These are phyloP conservation scores for Alexandromys oeconomus DNA, from an alignment of 2,797 vertebrate species.

Conservation along the genomic window DNA sequence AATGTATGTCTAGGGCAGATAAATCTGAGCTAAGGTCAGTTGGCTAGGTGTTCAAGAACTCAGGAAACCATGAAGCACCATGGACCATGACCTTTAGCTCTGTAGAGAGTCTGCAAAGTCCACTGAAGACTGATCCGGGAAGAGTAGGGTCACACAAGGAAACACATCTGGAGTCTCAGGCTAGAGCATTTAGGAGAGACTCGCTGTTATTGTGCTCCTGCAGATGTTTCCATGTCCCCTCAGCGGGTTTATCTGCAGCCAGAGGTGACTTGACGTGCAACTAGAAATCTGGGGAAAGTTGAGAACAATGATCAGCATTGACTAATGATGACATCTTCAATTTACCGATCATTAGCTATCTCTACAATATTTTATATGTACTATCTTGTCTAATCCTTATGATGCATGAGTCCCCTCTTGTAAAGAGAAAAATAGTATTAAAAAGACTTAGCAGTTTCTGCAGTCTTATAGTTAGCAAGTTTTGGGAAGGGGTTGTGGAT, in stretches of 20 bases:
- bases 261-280: neutral
- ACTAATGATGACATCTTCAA: neutral
- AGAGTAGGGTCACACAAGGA: neutral
- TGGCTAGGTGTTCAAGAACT: neutral
- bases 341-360: neutral
- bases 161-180: neutral
- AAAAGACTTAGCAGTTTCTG: neutral
- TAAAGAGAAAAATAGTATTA: neutral
- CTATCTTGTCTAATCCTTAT: neutral
- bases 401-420: neutral
- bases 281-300: constrained; percentile 26
- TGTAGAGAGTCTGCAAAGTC: neutral
- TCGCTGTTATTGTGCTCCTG: neutral
- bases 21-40: neutral
- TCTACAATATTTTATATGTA: neutral
- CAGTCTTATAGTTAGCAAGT: neutral
- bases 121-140: neutral
- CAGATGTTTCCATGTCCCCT: neutral
- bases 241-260: neutral
- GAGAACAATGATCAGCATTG: constrained; percentile 3
- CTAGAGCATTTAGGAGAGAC: neutral
- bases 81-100: neutral
- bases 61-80: neutral
- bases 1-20: neutral
- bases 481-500: neutral